Conservation (phyloP, 1,140 invertebrate genomes). For the Papilio polytes region DNA sequence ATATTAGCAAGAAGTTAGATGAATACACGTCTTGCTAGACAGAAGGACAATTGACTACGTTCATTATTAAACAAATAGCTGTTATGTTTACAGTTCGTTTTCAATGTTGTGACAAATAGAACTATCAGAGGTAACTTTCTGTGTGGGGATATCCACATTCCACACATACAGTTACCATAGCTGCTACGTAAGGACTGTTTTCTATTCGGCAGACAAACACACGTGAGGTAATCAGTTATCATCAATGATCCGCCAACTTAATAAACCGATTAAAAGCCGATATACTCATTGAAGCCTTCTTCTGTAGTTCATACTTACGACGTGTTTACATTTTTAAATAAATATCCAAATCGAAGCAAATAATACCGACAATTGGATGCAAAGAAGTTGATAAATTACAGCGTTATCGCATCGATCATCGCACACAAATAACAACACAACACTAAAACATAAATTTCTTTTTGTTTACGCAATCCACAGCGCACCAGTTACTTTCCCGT, state of each 20-base stretch:
- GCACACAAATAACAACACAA: not conserved
- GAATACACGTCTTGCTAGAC: not conserved
- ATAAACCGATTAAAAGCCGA: slow-evolving; percentile 42
- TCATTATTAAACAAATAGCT: not conserved
- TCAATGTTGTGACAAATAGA: too few relatives aligned
- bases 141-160: too few relatives aligned
- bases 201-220: too few relatives aligned
- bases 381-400: not conserved
- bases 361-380: not conserved
- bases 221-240: slow-evolving; percentile 39
- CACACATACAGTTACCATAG: too few relatives aligned
- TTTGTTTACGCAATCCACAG: slow-evolving; percentile 4
- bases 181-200: too few relatives aligned
- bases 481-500: not conserved
- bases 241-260: slow-evolving; percentile 44
- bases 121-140: too few relatives aligned
- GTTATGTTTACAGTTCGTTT: too few relatives aligned
- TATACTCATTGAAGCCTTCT: not conserved
- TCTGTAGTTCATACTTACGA: slow-evolving; percentile 1
- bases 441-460: not conserved
- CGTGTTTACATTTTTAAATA: not conserved
- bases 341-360: not conserved
- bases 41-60: not conserved
- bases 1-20: not conserved
- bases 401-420: not conserved